Base-by-base conservation (phyloP, 2,113 vertebrate species). In the Heliornis fulica region DNA sequence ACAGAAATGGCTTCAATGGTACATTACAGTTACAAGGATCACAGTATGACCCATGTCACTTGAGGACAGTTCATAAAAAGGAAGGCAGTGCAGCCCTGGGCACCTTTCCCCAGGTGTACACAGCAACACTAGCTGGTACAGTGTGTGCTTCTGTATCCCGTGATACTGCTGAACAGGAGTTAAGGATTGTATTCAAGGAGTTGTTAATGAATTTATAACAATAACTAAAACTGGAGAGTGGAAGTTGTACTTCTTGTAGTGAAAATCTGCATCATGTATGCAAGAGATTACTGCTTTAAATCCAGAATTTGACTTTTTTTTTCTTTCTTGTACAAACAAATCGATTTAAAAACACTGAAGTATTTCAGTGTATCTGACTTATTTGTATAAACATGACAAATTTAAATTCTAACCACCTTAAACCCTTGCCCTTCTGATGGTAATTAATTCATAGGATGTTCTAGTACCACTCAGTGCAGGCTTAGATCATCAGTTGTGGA, bases 371-470 rank as follows among this genome's bases (percentile, higher is more conserved):
- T 51, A 22, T 89, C 90, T 59, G 50, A 70, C 90, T 83, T 83
- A 83, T 83, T 81, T 89, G 40, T 77, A 51, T 51, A 78, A 91
- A 91, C 21, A 41, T 29, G 72, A 40, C 15, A 89, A 83, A 78
- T 82, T 64, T 63, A 50, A 83, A 77, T 94, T 94, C 61, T 75
- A 75, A 60, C n/a, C 83, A 68, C 69, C 32, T 90, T 76, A 63
- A 89, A 64, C 68, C 54, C 54, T 95, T 48, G 75, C 40, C 74
- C 77, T 83, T 85, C 31, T 85, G 74, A 51, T 64, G 29, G 56
- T 87, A 74, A 96, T 93, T 51, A 91, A 91, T 91, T 95, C 74
- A n/a, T 71, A 41, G 69, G 41, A 45, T 72, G 70, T 85, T 93
- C 57, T 59, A 84, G n/a, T 69, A 76, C 61, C 53, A 61, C 57